These are phyloP conservation scores for Chelon labrosus DNA, from an alignment of 2,797 vertebrate genomes.

Conservation along the genomic window DNA sequence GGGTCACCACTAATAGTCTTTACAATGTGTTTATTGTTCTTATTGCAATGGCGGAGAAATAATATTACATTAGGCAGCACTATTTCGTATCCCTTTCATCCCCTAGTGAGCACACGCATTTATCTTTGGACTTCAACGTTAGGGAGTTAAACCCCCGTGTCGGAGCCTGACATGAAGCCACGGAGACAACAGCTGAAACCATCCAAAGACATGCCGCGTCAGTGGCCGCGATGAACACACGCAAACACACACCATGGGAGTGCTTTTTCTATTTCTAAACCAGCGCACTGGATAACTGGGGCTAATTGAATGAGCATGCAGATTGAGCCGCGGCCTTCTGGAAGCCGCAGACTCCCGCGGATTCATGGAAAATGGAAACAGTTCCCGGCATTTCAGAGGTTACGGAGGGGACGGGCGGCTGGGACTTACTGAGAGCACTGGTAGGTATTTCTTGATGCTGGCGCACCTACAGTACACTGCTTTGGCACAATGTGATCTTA, in stretches of 20 bases:
- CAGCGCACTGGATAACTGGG: neutral
- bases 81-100: neutral
- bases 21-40: too few species aligned
- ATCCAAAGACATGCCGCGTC: neutral
- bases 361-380: conserved; percentile 44
- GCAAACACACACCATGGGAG: neutral
- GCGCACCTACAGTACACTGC: neutral
- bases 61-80: neutral
- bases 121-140: neutral
- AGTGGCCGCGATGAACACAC: neutral
- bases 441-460: neutral
- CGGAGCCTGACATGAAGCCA: neutral
- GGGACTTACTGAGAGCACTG: neutral
- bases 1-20: too few species aligned
- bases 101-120: neutral
- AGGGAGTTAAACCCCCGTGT: neutral
- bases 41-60: too few species aligned
- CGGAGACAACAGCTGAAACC: neutral
- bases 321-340: conserved; percentile 23
- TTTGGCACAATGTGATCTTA: neutral
- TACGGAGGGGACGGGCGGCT: neutral
- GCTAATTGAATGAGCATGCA: conserved; percentile 33
- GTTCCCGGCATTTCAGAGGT: conserved; percentile 18
- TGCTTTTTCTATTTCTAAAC: conserved; percentile 15
- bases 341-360: conserved; percentile 29